These are phyloP conservation scores for Myanophis thanlyinensis DNA, from an alignment of 2,113 vertebrate genomes.

Conservation along the genomic window DNA sequence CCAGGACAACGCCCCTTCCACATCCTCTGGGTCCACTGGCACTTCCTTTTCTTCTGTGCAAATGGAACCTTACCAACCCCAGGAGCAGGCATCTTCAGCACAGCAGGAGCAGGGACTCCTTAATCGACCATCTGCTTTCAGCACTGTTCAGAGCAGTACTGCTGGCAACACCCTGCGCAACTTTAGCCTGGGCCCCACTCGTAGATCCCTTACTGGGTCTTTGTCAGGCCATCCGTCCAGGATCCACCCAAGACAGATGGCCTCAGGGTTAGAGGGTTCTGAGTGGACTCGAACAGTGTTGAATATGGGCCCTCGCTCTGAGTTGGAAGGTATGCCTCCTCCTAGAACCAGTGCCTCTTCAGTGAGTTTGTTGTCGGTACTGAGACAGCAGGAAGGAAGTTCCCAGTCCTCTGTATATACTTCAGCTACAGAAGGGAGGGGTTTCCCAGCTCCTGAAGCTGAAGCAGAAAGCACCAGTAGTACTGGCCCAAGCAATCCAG, in stretches of 20 bases:
- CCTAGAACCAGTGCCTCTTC: conserved; percentile 96
- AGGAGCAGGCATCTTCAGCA: conserved; percentile 78
- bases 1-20: conserved; percentile 75
- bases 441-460: conserved; percentile 77
- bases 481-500: conserved; percentile 82
- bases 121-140: conserved; percentile 92
- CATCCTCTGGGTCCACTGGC: conserved; percentile 78
- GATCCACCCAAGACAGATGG: conserved; percentile 75
- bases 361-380: conserved; percentile 87
- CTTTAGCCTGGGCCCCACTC: conserved; percentile 80
- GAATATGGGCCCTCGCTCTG: conserved; percentile 77
- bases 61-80: conserved; percentile 83
- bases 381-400: conserved; percentile 90
- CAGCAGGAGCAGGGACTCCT: conserved; percentile 81
- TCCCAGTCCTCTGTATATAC: conserved; percentile 94
- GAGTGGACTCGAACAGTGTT: conserved; percentile 91
- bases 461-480: conserved; percentile 71
- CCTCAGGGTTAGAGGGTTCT: conserved; percentile 74
- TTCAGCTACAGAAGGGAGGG: conserved; percentile 91
- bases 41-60: conserved; percentile 92
- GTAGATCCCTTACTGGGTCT: conserved; percentile 77
- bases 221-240: conserved; percentile 74
- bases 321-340: conserved; percentile 82
- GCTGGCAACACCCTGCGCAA: conserved; percentile 83
- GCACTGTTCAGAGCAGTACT: conserved; percentile 90